phyloP scores from a whole-genome alignment of 1,140 invertebrate genomes.

The Aphelinus certus region DNA sequence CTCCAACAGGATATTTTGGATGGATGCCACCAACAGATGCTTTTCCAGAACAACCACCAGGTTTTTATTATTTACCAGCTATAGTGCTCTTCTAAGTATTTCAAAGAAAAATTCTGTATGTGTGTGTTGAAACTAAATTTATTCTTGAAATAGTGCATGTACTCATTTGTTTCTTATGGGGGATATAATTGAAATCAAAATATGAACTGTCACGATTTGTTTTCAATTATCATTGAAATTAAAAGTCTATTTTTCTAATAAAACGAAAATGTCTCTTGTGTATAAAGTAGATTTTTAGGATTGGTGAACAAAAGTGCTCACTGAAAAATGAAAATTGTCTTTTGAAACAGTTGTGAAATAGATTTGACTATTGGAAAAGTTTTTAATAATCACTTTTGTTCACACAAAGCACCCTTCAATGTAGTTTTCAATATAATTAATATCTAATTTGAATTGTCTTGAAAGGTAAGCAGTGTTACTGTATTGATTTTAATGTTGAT shows the following conservation, averaged over 20 bases:
- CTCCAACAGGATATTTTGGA: conserved; percentile 84
- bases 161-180: neutral
- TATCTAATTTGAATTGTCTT: too few relatives aligned
- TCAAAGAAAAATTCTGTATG: conserved; percentile 1
- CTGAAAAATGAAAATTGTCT: too few relatives aligned
- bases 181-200: conserved; percentile 11
- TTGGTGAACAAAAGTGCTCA: conserved; percentile 5
- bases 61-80: conserved; percentile 55
- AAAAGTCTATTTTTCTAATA: conserved; percentile 8
- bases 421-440: too few relatives aligned
- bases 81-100: neutral
- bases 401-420: too few relatives aligned
- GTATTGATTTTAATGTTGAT: too few relatives aligned
- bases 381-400: too few relatives aligned
- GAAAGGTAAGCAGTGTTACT: too few relatives aligned
- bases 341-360: too few relatives aligned
- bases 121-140: neutral
- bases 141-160: conserved; percentile 12
- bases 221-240: conserved; percentile 16
- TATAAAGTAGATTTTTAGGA: conserved; percentile 2
- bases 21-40: conserved; percentile 88
- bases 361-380: too few relatives aligned
- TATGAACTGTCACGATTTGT: conserved; percentile 5
- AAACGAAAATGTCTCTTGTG: neutral
- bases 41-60: conserved; percentile 76